These are phyloP conservation scores for Bucorvus abyssinicus DNA, from an alignment of 2,797 vertebrate genomes.

Conservation along the genomic window DNA sequence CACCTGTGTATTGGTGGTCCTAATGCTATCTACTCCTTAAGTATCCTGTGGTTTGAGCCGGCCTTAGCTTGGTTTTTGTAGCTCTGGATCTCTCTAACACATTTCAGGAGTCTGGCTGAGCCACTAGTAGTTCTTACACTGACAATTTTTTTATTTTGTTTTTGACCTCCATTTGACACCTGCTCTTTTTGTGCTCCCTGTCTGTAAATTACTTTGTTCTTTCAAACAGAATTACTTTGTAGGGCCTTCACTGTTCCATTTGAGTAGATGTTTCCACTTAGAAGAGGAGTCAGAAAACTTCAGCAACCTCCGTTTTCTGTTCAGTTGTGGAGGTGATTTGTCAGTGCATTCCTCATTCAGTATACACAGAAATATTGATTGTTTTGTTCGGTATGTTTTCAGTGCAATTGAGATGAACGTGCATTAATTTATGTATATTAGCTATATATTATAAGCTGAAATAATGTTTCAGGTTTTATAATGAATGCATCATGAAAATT, in stretches of 20 bases:
- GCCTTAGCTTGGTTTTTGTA: background rate
- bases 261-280: background rate
- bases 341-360: background rate
- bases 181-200: background rate
- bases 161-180: background rate
- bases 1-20: background rate
- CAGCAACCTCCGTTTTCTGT: background rate
- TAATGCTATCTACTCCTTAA: background rate
- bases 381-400: background rate
- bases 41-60: background rate
- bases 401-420: background rate
- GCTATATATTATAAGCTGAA: background rate
- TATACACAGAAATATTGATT: background rate
- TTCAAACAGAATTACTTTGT: background rate
- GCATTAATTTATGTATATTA: background rate
- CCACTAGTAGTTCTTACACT: background rate
- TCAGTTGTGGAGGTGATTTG: background rate
- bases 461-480: background rate
- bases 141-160: background rate
- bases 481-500: background rate
- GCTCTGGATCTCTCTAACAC: background rate
- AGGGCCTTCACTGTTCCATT: background rate
- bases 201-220: background rate
- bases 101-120: background rate
- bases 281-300: background rate